Base-by-base conservation (phyloP, 2,888 invertebrate genomes). In the Anagyrus pseudococci region DNA sequence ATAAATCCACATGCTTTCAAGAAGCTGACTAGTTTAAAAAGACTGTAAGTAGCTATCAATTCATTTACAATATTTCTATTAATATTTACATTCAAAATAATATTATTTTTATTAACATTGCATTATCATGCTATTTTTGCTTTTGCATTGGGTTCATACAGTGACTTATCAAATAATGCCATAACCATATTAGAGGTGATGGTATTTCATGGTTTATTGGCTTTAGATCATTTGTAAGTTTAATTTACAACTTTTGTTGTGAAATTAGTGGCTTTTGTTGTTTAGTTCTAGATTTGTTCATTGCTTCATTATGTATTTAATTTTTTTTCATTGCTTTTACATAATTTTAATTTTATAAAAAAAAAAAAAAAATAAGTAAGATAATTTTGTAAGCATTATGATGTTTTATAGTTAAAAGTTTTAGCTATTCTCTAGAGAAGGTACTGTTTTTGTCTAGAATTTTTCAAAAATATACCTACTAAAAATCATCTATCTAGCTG, bases 11-110 rank as follows among this genome's bases (percentile, higher is more conserved):
- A 73, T 48, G 62, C 72, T 53, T 79, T 80, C 43, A 72, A 71
- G 59, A 79, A 79, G 65, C 70, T 80, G n/a, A 77, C 77, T 3
- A 79, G 79, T 62, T 72, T 80, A 1, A 85, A 92, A 78, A 84
- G 86, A 64, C 82, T 93, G 70, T 82, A 76, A 81, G 81, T 79
- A 43, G 54, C 37, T 15, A 2, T 4, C 17, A 8, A 8, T 43
- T 43, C 8, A n/a, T n/a, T 6, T 17, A 19, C 17, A 19, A 43
- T n/a, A 17, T 17, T 43, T 17, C 43, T 37, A 15, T 37, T 4
- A 2, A 37, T 10, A 13, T 4, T 43, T 43, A n/a, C 4, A 43
- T 17, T 17, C 2, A 19, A 43, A 17, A 43, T 43, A 20, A 19
- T 43, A 33, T 33, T 33, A 8, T 13, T 33, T 33, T 33, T 8